These are phyloP conservation scores for Pelagia noctiluca DNA, from an alignment of 30 jellyfish, hydroid and myxozoan genomes.

Conservation along the genomic window DNA sequence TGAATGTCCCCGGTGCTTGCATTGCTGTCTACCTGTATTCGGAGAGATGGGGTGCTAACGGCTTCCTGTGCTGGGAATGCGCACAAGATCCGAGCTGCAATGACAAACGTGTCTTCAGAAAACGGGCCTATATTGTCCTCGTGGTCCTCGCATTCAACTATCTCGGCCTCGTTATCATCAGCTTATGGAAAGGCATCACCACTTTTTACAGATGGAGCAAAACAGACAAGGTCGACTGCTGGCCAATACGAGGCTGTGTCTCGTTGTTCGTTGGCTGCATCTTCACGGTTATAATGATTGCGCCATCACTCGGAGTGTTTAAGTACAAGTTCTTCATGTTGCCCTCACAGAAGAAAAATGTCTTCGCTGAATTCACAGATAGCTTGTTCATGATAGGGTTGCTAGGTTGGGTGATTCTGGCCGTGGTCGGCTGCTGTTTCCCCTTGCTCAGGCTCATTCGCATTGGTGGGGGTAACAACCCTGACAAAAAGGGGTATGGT, in stretches of 20 bases:
- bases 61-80: slow-evolving; percentile 94
- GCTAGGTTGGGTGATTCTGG: slow-evolving; percentile 89
- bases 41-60: slow-evolving; percentile 80
- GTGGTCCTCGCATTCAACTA: slow-evolving; percentile 76
- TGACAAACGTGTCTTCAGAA: slow-evolving; percentile 77
- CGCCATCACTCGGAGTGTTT: slow-evolving; percentile 95
- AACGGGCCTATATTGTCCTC: slow-evolving; percentile 66
- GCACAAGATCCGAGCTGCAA: slow-evolving; percentile 91
- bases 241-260: slow-evolving; percentile 98
- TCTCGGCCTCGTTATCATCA: slow-evolving; percentile 78
- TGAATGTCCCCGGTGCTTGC: slow-evolving; percentile 90
- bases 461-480: slow-evolving; percentile 68
- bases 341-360: slow-evolving; percentile 78
- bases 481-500: slow-evolving; percentile 67
- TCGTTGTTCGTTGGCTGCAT: slow-evolving; percentile 89
- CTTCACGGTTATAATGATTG: slow-evolving; percentile 76
- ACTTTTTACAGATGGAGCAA: slow-evolving; percentile 95
- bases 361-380: slow-evolving; percentile 85
- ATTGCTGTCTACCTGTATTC: slow-evolving; percentile 85
- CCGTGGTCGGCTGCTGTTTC: slow-evolving; percentile 94
- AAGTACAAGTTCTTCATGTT: slow-evolving; percentile 86
- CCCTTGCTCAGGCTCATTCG: slow-evolving; percentile 86
- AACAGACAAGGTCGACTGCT: slow-evolving; percentile 94
- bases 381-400: slow-evolving; percentile 90
- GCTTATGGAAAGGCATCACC: slow-evolving; percentile 95